Conservation (phyloP, 1,140 invertebrate species). For the Mizuhopecten yessoensis region DNA sequence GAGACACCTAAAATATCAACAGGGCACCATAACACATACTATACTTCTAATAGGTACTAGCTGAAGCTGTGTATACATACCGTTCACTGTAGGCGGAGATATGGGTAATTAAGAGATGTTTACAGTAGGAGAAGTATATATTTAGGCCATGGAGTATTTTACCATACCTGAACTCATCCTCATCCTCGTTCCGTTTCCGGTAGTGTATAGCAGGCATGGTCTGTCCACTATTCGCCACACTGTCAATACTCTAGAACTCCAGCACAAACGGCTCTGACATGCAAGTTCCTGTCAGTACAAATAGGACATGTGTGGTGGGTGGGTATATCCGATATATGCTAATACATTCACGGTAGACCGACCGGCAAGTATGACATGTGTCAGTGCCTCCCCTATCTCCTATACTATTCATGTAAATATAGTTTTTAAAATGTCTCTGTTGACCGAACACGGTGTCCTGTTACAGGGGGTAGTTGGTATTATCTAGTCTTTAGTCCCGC, state of each 20-base stretch:
- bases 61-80: no score
- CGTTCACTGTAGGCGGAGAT: no score
- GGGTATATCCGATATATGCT: not conserved
- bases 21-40: no score
- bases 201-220: not conserved
- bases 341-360: not conserved
- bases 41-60: no score
- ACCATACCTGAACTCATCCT: conserved; percentile 7
- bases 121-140: no score
- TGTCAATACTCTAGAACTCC: not conserved
- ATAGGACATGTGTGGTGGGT: not conserved
- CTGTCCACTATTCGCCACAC: not conserved
- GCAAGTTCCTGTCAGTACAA: conserved; percentile 10
- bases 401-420: not conserved
- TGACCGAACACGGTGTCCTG: not conserved
- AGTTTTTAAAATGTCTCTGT: not conserved
- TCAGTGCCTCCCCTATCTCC: not conserved
- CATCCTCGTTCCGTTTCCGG: conserved; percentile 21
- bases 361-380: not conserved
- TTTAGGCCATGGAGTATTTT: not conserved
- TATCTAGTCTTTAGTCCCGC: not conserved
- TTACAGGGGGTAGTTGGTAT: not conserved
- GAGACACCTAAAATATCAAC: no score
- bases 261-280: not conserved
- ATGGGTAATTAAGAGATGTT: no score